A percentile compares a stretch with the other conserved stretches of the same genome.
Conservation (phyloP, 2,797 vertebrate genomes). For the Rhinophrynus dorsalis region DNA sequence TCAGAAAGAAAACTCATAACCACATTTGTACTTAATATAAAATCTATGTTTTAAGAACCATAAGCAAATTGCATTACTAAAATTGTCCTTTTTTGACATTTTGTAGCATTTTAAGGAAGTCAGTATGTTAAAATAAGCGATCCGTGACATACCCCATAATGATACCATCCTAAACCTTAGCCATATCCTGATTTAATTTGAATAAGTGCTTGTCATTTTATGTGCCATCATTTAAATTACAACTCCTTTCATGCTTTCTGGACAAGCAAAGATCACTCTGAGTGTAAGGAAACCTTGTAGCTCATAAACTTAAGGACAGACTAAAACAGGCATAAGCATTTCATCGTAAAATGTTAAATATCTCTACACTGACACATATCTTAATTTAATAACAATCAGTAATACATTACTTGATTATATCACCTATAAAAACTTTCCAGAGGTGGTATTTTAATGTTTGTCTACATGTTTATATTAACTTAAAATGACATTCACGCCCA, state of each 20-base stretch:
- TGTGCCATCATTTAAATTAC: constrained; percentile 50
- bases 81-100: constrained; percentile 41
- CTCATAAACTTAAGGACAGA: constrained; percentile 48
- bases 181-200: constrained; percentile 43
- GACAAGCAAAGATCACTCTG: constrained; percentile 48
- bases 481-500: too few relatives aligned
- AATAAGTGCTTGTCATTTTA: constrained; percentile 51
- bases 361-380: constrained; percentile 41
- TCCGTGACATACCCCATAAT: constrained; percentile 42
- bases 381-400: constrained; percentile 49
- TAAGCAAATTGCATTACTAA: constrained; percentile 18
- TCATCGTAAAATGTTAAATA: constrained; percentile 44
- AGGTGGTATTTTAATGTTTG: not conserved
- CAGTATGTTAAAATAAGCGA: constrained; percentile 35
- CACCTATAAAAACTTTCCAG: not conserved
- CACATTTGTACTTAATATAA: not conserved
- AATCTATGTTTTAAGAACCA: not conserved
- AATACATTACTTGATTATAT: constrained; percentile 41
- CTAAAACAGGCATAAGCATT: constrained; percentile 47
- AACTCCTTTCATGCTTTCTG: constrained; percentile 49
- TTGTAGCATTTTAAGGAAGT: constrained; percentile 44
- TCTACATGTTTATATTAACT: not conserved
- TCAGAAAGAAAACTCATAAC: not conserved
- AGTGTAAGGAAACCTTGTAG: constrained; percentile 46
- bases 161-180: constrained; percentile 38